Evolutionary conservation across 2,888 invertebrate genomes (phyloP).

Genomic region (Cynaeus angustus): DNA sequence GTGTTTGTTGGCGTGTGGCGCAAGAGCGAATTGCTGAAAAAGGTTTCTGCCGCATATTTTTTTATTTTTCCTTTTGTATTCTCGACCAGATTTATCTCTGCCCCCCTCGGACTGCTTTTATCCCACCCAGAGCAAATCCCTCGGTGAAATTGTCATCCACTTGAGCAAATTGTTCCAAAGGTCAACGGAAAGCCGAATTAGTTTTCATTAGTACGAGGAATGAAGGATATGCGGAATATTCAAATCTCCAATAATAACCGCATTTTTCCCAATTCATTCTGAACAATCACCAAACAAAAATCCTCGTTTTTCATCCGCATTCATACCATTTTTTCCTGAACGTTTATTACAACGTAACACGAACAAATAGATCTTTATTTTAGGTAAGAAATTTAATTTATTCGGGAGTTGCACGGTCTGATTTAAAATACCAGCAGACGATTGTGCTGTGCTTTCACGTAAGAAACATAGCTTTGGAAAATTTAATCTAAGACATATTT

Average conservation of each 20-base stretch:
- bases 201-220: constrained; percentile 25
- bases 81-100: constrained; percentile 41
- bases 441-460: constrained; percentile 21
- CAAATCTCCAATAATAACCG: constrained; percentile 19
- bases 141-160: constrained; percentile 13
- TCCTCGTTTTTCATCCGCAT: constrained; percentile 25
- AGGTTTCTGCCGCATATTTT: constrained; percentile 48
- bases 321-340: constrained; percentile 21
- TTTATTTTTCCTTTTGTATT: constrained; percentile 44
- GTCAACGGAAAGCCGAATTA: constrained; percentile 15
- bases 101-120: constrained; percentile 17
- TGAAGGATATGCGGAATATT: constrained; percentile 11
- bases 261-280: constrained; percentile 23
- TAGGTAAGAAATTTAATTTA: constrained; percentile 22
- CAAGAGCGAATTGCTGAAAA: constrained; percentile 41
- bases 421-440: constrained; percentile 1
- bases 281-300: constrained; percentile 1
- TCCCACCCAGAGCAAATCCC: no score
- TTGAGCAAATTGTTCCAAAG: constrained; percentile 21
- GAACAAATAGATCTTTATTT: constrained; percentile 23
- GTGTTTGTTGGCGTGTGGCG: constrained; percentile 44
- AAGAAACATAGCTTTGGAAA: constrained; percentile 49
- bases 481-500: constrained; percentile 62
- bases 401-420: background rate
- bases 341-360: constrained; percentile 31